Evolutionary conservation across 1,140 invertebrate genomes (phyloP).

Genomic region (Papilio glaucus): DNA sequence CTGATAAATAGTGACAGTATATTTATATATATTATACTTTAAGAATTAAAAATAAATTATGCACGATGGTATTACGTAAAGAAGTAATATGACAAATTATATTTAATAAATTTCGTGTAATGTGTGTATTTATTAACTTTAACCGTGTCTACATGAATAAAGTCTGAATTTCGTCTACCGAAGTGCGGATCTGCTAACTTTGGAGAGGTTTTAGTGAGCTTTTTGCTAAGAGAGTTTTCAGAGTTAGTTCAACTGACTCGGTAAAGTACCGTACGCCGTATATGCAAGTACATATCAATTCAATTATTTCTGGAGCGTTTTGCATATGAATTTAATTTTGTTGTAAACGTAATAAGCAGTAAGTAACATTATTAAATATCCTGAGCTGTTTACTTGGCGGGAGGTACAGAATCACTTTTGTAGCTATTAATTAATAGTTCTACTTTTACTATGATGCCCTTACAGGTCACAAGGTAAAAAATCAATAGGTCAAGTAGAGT

Average conservation of each 20-base stretch:
- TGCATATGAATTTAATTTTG: not conserved
- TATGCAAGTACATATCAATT: not conserved
- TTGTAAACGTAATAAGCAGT: not conserved
- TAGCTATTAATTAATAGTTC: too few relatives aligned
- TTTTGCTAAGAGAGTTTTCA: slow-evolving; percentile 17
- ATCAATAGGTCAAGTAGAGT: too few relatives aligned
- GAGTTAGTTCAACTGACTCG: slow-evolving; percentile 8
- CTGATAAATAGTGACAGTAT: too few relatives aligned
- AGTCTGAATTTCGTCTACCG: not conserved
- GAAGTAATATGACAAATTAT: too few relatives aligned
- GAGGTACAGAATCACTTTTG: not conserved
- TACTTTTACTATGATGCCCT: too few relatives aligned
- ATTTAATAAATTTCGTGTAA: not conserved
- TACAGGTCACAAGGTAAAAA: too few relatives aligned
- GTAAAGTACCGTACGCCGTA: not conserved
- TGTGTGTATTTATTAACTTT: not conserved
- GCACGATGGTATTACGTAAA: too few relatives aligned
- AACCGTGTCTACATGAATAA: not conserved
- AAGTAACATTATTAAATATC: not conserved
- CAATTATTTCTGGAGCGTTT: slow-evolving; percentile 1
- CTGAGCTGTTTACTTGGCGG: not conserved
- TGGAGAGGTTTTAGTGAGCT: slow-evolving; percentile 12
- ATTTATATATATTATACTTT: too few relatives aligned
- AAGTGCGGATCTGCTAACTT: not conserved
- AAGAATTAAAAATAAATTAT: too few relatives aligned